Evolutionary conservation across 2,797 vertebrate species (phyloP).

Genomic region (Spinus pinus): DNA sequence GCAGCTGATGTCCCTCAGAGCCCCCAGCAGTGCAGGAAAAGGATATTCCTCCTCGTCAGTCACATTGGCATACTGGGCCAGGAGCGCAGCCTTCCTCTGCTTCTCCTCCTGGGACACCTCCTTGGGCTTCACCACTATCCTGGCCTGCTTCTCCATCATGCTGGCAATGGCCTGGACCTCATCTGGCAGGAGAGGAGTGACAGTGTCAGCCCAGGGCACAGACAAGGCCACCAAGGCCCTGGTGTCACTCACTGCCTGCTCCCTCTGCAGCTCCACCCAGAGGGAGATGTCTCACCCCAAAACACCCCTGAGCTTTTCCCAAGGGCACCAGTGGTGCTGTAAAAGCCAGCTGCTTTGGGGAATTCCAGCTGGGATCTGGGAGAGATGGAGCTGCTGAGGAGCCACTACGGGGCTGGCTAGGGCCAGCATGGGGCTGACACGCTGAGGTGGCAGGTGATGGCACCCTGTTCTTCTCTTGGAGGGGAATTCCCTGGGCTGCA

Average conservation of each 20-base stretch:
- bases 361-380: neutral
- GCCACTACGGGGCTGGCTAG: fast-evolving
- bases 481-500: neutral
- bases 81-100: conserved; percentile 88
- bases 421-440: neutral
- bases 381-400: neutral
- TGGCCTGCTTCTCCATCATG: conserved; percentile 96
- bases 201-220: neutral
- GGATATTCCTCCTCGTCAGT: conserved; percentile 98
- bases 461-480: fast-evolving
- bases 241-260: neutral
- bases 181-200: conserved; percentile 67
- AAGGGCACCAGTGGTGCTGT: neutral
- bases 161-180: conserved; percentile 92
- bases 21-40: conserved; percentile 50
- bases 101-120: conserved; percentile 85
- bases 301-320: neutral
- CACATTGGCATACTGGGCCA: conserved; percentile 94
- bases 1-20: neutral
- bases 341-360: neutral
- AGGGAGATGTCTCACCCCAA: neutral
- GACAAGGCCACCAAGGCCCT: neutral
- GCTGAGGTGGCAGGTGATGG: neutral
- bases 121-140: conserved; percentile 94
- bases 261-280: neutral